Evolutionary conservation across 1,140 invertebrate genomes (phyloP).

Genomic region (Stenopsyche tienmushanensis): DNA sequence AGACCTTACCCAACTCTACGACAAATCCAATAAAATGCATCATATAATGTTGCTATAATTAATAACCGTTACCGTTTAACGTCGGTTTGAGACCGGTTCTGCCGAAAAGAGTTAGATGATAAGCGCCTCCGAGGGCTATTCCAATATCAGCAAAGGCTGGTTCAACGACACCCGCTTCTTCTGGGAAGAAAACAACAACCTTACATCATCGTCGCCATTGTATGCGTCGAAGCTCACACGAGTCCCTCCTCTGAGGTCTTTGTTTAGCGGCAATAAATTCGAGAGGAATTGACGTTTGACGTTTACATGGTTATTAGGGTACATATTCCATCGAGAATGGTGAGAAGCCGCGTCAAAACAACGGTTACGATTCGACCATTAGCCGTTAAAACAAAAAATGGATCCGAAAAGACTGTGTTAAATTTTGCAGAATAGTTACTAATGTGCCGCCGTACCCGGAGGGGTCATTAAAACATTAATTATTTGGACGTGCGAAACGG

Average conservation of each 20-base stretch:
- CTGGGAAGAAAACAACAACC: constrained; percentile 10
- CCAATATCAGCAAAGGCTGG: neutral
- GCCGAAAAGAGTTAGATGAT: no score
- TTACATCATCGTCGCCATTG: constrained; percentile 23
- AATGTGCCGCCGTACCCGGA: no score
- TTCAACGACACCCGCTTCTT: constrained; percentile 13
- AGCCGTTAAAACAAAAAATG: neutral
- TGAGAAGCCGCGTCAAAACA: neutral
- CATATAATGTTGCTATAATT: no score
- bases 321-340: neutral
- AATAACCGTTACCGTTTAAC: no score
- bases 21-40: no score
- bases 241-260: constrained; percentile 4
- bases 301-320: constrained; percentile 17
- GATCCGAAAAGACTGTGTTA: neutral
- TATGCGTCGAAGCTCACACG: constrained; percentile 8
- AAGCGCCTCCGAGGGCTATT: no score
- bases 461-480: no score
- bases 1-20: no score
- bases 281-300: constrained; percentile 16
- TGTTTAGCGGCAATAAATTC: constrained; percentile 8
- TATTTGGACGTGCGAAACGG: no score
- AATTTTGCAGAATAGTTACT: neutral
- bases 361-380: constrained; percentile 2
- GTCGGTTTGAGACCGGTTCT: no score